phyloP scores from a whole-genome alignment of 2,113 vertebrate genomes.

The Tupaia tana region DNA sequence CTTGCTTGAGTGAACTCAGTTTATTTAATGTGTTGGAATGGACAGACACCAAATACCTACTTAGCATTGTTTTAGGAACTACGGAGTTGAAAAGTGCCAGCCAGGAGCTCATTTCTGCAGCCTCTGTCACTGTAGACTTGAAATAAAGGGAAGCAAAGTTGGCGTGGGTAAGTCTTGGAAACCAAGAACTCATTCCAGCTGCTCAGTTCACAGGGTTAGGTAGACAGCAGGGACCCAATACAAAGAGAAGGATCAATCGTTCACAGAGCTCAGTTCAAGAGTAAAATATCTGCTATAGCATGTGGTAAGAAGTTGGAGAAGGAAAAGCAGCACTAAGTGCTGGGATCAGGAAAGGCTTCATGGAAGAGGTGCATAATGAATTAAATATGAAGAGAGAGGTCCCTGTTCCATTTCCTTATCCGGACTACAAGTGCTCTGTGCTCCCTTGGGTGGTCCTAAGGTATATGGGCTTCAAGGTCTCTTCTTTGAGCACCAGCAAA shows the following conservation, averaged over 20 bases:
- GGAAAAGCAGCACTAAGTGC: neutral
- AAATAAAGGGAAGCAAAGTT: neutral
- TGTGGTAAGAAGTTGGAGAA: neutral
- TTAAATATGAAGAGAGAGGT: neutral
- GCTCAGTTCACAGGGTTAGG: neutral
- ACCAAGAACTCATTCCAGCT: neutral
- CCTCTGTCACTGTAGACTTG: neutral
- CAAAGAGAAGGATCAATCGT: neutral
- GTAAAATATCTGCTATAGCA: neutral
- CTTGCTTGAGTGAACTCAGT: neutral
- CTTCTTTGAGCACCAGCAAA: neutral
- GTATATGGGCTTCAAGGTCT: neutral
- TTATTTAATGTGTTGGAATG: neutral
- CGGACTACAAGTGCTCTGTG: neutral
- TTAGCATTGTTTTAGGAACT: neutral
- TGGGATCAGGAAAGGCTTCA: neutral
- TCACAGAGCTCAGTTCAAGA: neutral
- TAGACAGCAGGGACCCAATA: neutral
- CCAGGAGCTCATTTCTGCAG: neutral
- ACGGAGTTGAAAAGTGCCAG: neutral
- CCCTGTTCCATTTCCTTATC: neutral
- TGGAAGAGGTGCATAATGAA: accelerated
- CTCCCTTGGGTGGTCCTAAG: neutral
- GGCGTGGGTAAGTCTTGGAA: neutral
- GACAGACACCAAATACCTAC: neutral